These are phyloP conservation scores for Galbula dea DNA, from an alignment of 2,113 vertebrate genomes.

Conservation along the genomic window DNA sequence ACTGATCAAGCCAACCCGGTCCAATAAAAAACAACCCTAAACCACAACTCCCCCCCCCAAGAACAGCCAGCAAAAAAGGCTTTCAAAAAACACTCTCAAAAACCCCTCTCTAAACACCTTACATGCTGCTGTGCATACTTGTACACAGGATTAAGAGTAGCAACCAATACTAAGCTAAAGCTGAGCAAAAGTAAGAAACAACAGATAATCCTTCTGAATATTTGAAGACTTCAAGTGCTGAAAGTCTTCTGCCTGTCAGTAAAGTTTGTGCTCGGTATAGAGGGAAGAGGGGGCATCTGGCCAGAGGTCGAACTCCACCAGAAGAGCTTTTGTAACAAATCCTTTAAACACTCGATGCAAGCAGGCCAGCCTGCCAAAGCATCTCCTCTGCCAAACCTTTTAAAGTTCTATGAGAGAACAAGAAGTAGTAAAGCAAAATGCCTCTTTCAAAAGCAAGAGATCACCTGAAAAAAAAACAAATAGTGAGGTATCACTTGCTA, in stretches of 20 bases:
- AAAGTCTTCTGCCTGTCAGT: not conserved
- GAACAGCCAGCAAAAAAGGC: not conserved
- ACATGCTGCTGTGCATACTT: not conserved
- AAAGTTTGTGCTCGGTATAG: not conserved
- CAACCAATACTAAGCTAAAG: not conserved
- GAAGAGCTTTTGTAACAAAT: not conserved
- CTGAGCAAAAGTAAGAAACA: not conserved
- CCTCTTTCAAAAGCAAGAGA: not conserved
- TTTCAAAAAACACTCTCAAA: not conserved
- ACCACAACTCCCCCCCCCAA: too few relatives aligned
- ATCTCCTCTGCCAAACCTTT: not conserved
- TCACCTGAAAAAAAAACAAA: not conserved
- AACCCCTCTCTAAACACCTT: not conserved
- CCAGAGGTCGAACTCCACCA: not conserved
- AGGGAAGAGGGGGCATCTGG: not conserved
- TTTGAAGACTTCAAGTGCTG: not conserved
- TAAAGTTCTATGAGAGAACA: not conserved
- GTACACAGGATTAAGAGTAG: accelerated
- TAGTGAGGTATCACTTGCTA: not conserved
- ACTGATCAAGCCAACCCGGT: not conserved
- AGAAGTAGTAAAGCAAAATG: not conserved
- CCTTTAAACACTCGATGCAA: not conserved
- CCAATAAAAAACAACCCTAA: not conserved
- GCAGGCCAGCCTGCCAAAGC: not conserved
- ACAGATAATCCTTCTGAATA: not conserved